phyloP scores from a whole-genome alignment of 1,140 invertebrate species.

The Eumaeus atala region DNA sequence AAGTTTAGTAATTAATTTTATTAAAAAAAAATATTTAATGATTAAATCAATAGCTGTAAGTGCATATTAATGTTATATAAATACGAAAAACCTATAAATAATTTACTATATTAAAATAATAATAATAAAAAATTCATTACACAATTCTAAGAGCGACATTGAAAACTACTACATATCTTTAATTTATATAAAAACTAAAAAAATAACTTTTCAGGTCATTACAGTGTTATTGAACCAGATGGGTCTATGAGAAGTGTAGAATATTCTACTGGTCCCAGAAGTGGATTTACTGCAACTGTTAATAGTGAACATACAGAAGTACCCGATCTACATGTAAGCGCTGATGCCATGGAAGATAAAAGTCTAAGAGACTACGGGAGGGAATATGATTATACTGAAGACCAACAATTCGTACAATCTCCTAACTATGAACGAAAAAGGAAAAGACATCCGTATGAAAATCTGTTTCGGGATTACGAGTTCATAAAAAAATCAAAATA shows the following conservation, averaged over 20 bases:
- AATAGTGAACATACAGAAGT: slow-evolving; percentile 38
- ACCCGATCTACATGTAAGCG: slow-evolving; percentile 23
- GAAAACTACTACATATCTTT: no score
- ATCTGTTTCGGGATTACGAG: slow-evolving; percentile 42
- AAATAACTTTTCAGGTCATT: slow-evolving; percentile 65
- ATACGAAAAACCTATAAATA: no score
- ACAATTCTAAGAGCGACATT: no score
- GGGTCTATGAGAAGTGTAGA: slow-evolving; percentile 67
- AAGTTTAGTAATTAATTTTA: slow-evolving; percentile 1
- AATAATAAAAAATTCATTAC: no score
- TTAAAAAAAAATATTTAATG: slow-evolving; percentile 1
- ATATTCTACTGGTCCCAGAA: slow-evolving; percentile 65
- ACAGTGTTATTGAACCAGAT: slow-evolving; percentile 69
- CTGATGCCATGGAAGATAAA: slow-evolving; percentile 44
- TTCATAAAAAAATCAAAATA: slow-evolving; percentile 42
- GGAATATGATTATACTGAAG: slow-evolving; percentile 51
- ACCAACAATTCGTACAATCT: slow-evolving; percentile 34
- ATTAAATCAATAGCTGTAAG: no score
- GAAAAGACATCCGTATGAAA: slow-evolving; percentile 42
- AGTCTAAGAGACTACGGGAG: slow-evolving; percentile 51
- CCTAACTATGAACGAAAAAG: slow-evolving; percentile 40
- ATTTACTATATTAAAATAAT: no score
- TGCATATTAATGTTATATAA: no score
- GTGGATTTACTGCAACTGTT: slow-evolving; percentile 53
- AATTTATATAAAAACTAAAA: no score